These are phyloP conservation scores for Hyposmocoma kahamanoa DNA, from an alignment of 1,140 invertebrate species.

Conservation along the genomic window DNA sequence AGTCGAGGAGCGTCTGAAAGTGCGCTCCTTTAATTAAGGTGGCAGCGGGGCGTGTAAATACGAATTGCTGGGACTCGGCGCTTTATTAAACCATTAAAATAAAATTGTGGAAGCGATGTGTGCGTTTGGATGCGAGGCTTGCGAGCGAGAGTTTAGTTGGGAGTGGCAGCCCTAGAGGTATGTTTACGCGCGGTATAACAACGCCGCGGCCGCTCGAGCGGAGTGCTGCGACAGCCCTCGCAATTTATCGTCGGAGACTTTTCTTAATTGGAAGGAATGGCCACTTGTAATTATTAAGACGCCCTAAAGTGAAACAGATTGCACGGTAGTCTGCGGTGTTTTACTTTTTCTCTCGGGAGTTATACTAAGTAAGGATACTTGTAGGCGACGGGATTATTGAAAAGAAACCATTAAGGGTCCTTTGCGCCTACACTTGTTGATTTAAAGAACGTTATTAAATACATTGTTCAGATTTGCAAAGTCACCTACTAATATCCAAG, in stretches of 20 bases:
- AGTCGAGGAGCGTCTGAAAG: conserved; percentile 45
- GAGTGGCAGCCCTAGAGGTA: conserved; percentile 38
- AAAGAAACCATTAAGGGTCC: background rate
- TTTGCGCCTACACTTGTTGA: no score
- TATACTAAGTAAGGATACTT: background rate
- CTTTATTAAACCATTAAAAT: conserved; percentile 52
- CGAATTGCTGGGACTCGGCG: conserved; percentile 40
- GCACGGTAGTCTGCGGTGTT: conserved; percentile 38
- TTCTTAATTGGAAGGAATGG: conserved; percentile 73
- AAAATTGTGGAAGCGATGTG: conserved; percentile 16
- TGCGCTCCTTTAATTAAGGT: conserved; percentile 54
- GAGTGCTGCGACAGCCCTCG: conserved; percentile 57
- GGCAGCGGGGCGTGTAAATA: conserved; percentile 46
- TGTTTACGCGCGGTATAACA: conserved; percentile 51
- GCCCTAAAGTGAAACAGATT: conserved; percentile 72
- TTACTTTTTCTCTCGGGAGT: conserved; percentile 26
- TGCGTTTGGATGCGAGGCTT: background rate
- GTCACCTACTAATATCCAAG: no score
- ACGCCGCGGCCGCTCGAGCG: conserved; percentile 27
- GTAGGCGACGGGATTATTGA: background rate
- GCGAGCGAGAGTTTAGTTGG: background rate
- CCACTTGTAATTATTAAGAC: conserved; percentile 73
- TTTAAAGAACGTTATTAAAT: no score
- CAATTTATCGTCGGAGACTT: conserved; percentile 69
- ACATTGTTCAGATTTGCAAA: no score